Evolutionary conservation across 2,888 invertebrate species (phyloP), one percentile per base, ranked within the genome.

Genomic region (Agrypnus murinus): DNA sequence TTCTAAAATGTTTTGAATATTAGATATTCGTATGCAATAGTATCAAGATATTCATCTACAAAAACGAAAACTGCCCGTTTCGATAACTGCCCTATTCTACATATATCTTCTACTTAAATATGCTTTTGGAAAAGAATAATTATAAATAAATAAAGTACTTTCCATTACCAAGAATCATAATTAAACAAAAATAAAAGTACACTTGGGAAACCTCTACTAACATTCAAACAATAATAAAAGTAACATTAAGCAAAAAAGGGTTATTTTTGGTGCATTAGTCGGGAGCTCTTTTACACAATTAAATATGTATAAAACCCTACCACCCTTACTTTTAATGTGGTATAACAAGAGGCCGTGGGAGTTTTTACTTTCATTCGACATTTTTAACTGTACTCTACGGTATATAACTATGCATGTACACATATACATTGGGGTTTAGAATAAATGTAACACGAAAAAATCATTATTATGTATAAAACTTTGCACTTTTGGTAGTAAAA

Each of bases 151-250:
- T 25, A 5, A 25, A 5, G 25, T 3, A 25, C 25, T 25, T 25
- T 60, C 60, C 60, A 60, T 60, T 60, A 60, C 3, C 9, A 10
- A 12, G 19, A 32, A 60, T 43, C 40, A 32, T 60, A 50, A 50
- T 50, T 50, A 12, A 50, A 50, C 31, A 8, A 19, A 19, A 19
- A 25, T 25, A 6, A 25, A 8, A 12, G 50, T 10, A 19, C 19
- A 46, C n/a, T 46, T 40, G 40, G 40, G n/a, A 40, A 40, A 53
- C 50, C 34, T 59, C 32, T 60, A 66, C 32, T 50, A 66, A 60
- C 62, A 40, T 40, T 62, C 62, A 53, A 66, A 67, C 67, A 67
- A 67, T 67, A 67, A 67, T 67, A 67, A 60, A 60, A 67, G 67
- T 67, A 40, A 15, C 67, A 67, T 67, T 67, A 67, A 53, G 14